These are phyloP conservation scores for Calliphora vicina DNA, from an alignment of 1,140 invertebrate species.

Conservation along the genomic window DNA sequence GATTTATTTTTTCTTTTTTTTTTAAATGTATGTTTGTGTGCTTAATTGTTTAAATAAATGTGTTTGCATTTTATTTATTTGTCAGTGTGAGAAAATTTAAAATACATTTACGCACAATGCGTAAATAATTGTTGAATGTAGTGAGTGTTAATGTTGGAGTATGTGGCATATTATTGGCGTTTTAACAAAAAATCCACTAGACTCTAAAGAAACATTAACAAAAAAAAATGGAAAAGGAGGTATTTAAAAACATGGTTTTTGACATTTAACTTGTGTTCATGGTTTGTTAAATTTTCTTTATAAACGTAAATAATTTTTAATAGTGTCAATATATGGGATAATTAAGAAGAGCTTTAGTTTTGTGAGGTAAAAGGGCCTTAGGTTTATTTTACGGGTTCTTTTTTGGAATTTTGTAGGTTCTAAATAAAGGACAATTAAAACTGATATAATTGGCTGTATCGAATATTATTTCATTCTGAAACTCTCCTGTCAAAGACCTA, in stretches of 20 bases:
- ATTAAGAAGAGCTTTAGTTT: background rate
- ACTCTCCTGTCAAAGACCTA: too few relatives aligned
- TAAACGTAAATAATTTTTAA: background rate
- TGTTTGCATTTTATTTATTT: background rate
- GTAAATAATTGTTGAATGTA: conserved; percentile 30
- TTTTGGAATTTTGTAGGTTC: too few relatives aligned
- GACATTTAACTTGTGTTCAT: background rate
- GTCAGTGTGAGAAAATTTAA: background rate
- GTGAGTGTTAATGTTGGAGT: background rate
- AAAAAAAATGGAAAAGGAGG: background rate
- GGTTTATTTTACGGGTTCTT: too few relatives aligned
- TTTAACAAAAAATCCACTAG: background rate
- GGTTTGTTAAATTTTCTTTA: background rate
- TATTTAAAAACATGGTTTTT: background rate
- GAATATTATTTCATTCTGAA: too few relatives aligned
- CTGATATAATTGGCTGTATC: too few relatives aligned
- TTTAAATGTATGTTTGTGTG: background rate
- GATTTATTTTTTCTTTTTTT: background rate
- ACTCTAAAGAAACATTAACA: background rate
- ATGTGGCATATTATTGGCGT: background rate
- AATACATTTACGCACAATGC: conserved; percentile 26
- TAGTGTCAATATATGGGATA: background rate
- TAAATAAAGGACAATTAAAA: too few relatives aligned
- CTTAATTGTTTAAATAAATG: background rate
- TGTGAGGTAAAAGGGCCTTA: too few relatives aligned